Evolutionary conservation across 2,888 invertebrate genomes (phyloP), one percentile per base, ranked within the genome.

Genomic region (Scaeva pyrastri): DNA sequence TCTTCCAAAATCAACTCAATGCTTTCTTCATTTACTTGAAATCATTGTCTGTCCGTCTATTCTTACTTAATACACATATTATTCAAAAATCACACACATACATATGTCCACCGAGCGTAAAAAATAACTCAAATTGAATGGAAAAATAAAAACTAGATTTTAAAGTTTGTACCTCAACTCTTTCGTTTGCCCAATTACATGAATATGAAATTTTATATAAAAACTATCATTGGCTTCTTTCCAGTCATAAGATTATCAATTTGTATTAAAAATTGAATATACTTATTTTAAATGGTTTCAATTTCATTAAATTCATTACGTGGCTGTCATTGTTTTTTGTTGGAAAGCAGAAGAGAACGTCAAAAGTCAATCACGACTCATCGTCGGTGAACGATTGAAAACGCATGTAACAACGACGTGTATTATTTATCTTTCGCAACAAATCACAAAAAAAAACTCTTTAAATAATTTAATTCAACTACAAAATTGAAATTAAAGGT

Each of bases 281-380:
- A 19, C 5, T 21, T 1, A 12, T 21, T 50, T 2, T 12, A 50
- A 21, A 50, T 21, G 11, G 1, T 2, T 21, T 50, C 21, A 5
- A 12, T 6, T 5, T 21, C 21, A 10, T 19, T 48, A 0, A 48
- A 48, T 16, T 48, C 11, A 10, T 50, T 50, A 16, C 1, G 14
- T 41, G n/a, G n/a, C n/a, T n/a, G n/a, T 41, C 12, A 4, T 4
- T 14, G 41, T 41, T 41, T 41, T 41, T 11, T 12, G 0, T 4
- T 41, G 14, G 14, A 43, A n/a, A n/a, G 6, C n/a, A 43, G 16
- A 21, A 52, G 68, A 60, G 60, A 70, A 50, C 31, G 76, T 60
- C 70, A 77, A 55, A 56, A 55, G 64, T 56, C 64, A 45, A 21
- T 43, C 50, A 60, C 50, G 60, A 58, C 52, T 62, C 43, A 62